phyloP scores from a whole-genome alignment of 2,797 vertebrate species.

The Sphaeramia orbicularis region DNA sequence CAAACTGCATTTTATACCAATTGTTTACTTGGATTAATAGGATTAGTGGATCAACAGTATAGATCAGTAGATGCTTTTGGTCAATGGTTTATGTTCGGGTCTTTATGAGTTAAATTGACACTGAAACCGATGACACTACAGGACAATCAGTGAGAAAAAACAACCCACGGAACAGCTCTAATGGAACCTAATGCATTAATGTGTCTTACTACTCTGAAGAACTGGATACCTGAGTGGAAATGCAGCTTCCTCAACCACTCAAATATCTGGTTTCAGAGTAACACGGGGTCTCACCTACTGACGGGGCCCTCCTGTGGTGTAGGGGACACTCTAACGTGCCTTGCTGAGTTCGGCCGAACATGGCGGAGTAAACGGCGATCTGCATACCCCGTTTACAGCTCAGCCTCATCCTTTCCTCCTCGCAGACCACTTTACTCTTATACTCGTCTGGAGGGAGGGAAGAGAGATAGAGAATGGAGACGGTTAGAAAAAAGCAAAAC shows the following conservation, averaged over 20 bases:
- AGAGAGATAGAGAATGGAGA: conserved; percentile 4
- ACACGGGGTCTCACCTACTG: conserved; percentile 84
- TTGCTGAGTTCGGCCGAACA: conserved; percentile 90
- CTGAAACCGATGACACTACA: background rate
- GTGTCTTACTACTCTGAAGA: no score
- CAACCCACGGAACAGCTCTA: background rate
- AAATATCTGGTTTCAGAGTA: background rate
- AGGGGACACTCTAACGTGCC: conserved; percentile 90
- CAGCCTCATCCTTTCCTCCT: conserved; percentile 91
- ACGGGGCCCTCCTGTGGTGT: conserved; percentile 83
- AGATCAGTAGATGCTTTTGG: no score
- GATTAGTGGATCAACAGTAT: no score
- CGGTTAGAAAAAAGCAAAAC: conserved; percentile 10
- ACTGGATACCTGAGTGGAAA: background rate
- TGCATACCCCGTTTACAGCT: conserved; percentile 92
- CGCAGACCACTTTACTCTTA: conserved; percentile 93
- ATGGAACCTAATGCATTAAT: background rate
- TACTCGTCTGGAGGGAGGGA: conserved; percentile 86
- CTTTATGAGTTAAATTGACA: conserved; percentile 33
- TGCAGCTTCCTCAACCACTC: background rate
- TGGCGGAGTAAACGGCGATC: conserved; percentile 90
- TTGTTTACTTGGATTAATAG: no score
- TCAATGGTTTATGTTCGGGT: no score
- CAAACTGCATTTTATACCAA: no score
- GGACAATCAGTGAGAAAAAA: background rate